These are phyloP conservation scores for Phrixothrix hirtus DNA, from an alignment of 2,888 invertebrate species.

Conservation along the genomic window DNA sequence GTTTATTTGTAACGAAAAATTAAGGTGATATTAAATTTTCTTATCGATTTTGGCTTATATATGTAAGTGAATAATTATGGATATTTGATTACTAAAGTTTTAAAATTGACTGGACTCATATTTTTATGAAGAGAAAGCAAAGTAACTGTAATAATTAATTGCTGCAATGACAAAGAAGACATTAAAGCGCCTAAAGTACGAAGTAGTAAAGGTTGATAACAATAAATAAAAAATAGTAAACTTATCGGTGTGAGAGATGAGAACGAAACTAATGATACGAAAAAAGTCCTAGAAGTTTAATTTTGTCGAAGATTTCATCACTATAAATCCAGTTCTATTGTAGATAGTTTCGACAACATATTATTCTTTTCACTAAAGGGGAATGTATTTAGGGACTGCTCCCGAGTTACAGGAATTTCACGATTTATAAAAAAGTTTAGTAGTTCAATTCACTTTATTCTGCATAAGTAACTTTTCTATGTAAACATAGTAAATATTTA, in stretches of 20 bases:
- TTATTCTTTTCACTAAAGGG: constrained; percentile 39
- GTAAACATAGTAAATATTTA: constrained; percentile 18
- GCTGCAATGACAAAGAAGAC: no score
- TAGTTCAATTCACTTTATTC: constrained; percentile 19
- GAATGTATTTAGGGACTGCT: constrained; percentile 29
- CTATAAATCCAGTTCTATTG: constrained; percentile 53
- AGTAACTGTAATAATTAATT: no score
- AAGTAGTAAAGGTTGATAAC: constrained; percentile 25
- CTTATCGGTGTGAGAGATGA: constrained; percentile 29
- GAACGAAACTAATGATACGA: constrained; percentile 38
- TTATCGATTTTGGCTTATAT: no score
- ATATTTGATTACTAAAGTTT: no score
- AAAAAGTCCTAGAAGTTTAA: constrained; percentile 51
- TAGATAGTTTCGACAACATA: constrained; percentile 47
- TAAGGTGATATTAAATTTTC: no score
- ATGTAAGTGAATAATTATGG: no score
- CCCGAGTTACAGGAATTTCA: constrained; percentile 24
- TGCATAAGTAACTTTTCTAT: constrained; percentile 13
- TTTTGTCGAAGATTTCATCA: constrained; percentile 54
- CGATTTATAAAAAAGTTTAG: constrained; percentile 28
- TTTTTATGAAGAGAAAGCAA: no score
- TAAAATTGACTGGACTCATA: no score
- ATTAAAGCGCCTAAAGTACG: constrained; percentile 17
- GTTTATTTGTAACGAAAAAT: no score
- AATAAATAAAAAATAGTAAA: constrained; percentile 32